A percentile compares a stretch with the other conserved stretches of the same genome.
These are phyloP conservation scores for Periplaneta americana DNA, from an alignment of 1,140 invertebrate genomes.

Conservation along the genomic window DNA sequence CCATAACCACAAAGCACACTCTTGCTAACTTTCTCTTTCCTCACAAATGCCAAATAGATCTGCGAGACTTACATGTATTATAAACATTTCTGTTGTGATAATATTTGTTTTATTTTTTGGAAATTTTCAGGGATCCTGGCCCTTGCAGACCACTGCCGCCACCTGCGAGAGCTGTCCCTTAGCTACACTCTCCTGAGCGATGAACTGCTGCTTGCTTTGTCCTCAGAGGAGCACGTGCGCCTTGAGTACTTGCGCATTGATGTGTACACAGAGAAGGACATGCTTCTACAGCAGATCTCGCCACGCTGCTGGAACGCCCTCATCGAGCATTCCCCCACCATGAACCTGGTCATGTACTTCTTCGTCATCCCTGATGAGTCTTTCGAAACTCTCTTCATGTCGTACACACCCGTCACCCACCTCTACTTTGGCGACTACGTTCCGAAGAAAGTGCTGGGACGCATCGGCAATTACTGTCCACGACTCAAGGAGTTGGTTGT, in stretches of 20 bases:
- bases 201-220: constrained; percentile 32
- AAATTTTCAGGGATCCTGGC: constrained; percentile 32
- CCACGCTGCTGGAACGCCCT: constrained; percentile 31
- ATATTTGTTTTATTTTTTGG: too few relatives aligned
- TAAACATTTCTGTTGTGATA: too few relatives aligned
- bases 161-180: constrained; percentile 35
- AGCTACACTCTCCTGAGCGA: constrained; percentile 36
- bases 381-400: constrained; percentile 28
- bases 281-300: constrained; percentile 28
- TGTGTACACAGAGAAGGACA: constrained; percentile 29
- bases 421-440: constrained; percentile 37
- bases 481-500: constrained; percentile 35
- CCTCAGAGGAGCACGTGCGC: constrained; percentile 24
- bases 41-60: too few relatives aligned
- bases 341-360: constrained; percentile 38
- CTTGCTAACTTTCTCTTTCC: too few relatives aligned
- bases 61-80: too few relatives aligned
- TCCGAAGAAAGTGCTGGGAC: constrained; percentile 26
- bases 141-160: constrained; percentile 28
- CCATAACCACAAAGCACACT: too few relatives aligned
- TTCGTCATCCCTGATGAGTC: constrained; percentile 36
- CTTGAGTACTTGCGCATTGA: constrained; percentile 36
- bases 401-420: constrained; percentile 36
- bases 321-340: constrained; percentile 28
- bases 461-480: constrained; percentile 32